phyloP scores from a whole-genome alignment of 2,113 vertebrate genomes.

The Piliocolobus tephrosceles region DNA sequence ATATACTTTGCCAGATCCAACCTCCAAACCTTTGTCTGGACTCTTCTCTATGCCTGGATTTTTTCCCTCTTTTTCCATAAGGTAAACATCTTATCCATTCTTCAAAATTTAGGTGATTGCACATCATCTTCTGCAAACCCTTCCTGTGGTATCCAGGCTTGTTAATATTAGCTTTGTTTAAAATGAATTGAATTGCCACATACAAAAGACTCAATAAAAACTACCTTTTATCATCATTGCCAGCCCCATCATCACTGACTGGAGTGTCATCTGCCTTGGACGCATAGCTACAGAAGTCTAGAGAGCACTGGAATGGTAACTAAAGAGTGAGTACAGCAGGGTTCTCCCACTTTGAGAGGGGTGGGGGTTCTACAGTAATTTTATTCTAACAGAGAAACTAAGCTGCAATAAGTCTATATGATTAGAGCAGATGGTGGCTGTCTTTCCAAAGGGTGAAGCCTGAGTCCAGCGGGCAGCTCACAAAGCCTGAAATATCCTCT shows the following conservation, averaged over 20 bases:
- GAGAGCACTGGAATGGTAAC: neutral
- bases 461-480: no score
- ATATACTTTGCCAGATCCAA: neutral
- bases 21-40: neutral
- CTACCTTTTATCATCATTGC: neutral
- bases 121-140: neutral
- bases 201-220: neutral
- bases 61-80: neutral
- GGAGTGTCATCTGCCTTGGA: neutral
- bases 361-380: no score
- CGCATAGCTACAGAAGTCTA: neutral
- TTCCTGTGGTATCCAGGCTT: neutral
- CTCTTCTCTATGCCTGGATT: neutral
- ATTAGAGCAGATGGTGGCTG: no score
- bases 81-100: neutral
- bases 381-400: no score
- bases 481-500: no score
- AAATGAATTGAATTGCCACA: neutral
- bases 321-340: neutral
- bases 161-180: neutral
- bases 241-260: neutral
- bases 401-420: no score
- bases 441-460: no score
- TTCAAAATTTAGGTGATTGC: neutral
- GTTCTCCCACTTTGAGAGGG: neutral